phyloP scores from a whole-genome alignment of 2,797 vertebrate species.

The Alosa sapidissima region DNA sequence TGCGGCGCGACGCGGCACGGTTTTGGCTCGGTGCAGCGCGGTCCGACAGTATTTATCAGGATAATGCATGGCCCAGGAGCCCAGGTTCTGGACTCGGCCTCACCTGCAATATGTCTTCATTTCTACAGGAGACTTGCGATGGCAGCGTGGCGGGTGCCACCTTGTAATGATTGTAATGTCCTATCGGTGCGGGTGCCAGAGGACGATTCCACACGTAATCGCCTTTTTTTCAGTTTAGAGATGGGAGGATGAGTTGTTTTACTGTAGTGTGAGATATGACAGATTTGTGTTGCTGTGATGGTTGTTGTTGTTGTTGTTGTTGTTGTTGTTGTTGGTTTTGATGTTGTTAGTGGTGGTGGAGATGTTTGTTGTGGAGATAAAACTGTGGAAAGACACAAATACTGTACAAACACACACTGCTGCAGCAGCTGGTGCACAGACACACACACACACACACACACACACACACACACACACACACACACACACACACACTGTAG shows the following conservation, averaged over 20 bases:
- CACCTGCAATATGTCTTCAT: not conserved
- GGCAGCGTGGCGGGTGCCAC: not conserved
- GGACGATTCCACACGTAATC: too few species aligned
- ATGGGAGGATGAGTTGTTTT: not conserved
- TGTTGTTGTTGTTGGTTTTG: not conserved
- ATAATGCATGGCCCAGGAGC: not conserved
- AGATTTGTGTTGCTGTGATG: not conserved
- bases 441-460: too few species aligned
- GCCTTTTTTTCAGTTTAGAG: not conserved
- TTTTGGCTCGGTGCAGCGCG: not conserved
- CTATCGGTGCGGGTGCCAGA: not conserved
- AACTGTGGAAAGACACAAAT: not conserved
- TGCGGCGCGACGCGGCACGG: not conserved
- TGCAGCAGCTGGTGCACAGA: too few species aligned
- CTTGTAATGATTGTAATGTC: conserved; percentile 9
- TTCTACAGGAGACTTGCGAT: not conserved
- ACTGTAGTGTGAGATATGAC: not conserved
- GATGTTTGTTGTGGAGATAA: not conserved
- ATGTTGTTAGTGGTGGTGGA: not conserved
- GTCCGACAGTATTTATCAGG: not conserved
- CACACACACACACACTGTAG: too few species aligned
- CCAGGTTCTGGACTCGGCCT: not conserved
- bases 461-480: too few species aligned
- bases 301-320: too few species aligned
- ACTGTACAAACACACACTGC: not conserved